A percentile compares a stretch with the other conserved stretches of the same genome.
These are phyloP conservation scores for Enteromius mattozi DNA, from an alignment of 2,797 vertebrate genomes.

Conservation along the genomic window DNA sequence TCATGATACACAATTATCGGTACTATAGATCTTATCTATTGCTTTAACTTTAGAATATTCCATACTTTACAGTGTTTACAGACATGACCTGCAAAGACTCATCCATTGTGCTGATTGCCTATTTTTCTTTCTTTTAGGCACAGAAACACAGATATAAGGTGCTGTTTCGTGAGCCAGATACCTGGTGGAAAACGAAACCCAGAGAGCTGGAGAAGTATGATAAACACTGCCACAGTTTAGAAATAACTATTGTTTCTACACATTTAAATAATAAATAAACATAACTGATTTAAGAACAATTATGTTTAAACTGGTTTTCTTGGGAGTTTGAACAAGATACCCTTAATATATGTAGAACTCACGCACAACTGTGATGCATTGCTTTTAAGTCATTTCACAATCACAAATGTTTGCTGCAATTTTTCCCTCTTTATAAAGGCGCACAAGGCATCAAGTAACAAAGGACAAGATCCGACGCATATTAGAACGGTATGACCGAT, in stretches of 20 bases:
- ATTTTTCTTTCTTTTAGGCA: slow-evolving; percentile 77
- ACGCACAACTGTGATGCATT: neutral
- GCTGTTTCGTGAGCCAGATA: slow-evolving; percentile 93
- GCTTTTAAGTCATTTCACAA: neutral
- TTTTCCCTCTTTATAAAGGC: slow-evolving; percentile 71
- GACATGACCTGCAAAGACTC: neutral
- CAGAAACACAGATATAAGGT: slow-evolving; percentile 90
- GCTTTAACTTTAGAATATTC: neutral
- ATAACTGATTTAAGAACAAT: neutral
- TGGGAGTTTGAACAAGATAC: neutral
- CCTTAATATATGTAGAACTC: neutral
- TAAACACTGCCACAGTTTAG: slow-evolving; percentile 25
- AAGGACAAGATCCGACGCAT: slow-evolving; percentile 90
- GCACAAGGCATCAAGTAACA: slow-evolving; percentile 87
- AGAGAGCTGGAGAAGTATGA: slow-evolving; percentile 92
- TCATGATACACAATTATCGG: neutral
- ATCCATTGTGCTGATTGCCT: slow-evolving; percentile 11
- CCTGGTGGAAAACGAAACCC: slow-evolving; percentile 96
- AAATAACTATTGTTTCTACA: neutral
- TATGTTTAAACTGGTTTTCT: neutral
- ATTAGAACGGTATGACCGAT: slow-evolving; percentile 87
- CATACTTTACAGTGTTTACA: neutral
- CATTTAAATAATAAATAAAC: neutral
- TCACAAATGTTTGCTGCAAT: neutral
- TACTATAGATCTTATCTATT: neutral